Base-by-base conservation (phyloP, 2,797 vertebrate species). In the Buphagus erythrorhynchus region DNA sequence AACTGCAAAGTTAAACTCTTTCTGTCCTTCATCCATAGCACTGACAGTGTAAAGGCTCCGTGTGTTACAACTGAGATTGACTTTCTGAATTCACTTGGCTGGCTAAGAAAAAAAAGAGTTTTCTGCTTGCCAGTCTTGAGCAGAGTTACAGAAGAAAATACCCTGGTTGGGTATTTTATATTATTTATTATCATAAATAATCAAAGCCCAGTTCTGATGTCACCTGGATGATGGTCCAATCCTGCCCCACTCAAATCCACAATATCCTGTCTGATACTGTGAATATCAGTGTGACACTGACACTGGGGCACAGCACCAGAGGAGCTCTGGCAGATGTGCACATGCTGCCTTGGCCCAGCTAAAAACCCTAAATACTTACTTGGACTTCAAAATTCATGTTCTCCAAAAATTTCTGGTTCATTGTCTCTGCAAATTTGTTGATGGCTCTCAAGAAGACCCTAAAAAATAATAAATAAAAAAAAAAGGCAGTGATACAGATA, bases 401-500 rank as follows among this genome's bases (percentile, higher is more conserved):
- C 94, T 99, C 99, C 91, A 99, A 98, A 95, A 99, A 99, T 96
- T 99, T 99, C 86, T 98, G 99, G 96, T 99, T 99, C 99, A 99
- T 99, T 38, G 98, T 99, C 97, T 99, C 99, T 16, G 99, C 99
- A 51, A 99, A 99, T 82, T 99, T 99, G 94, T 99, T 99, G 98
- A 99, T 99, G 68, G 99, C 99, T 97, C 99, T 98, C 95, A 99
- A 98, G 97, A 99, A 99, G 26, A 99, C 99, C 93, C 99, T 99
- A 51, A 46, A 94, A 97, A 85, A 94, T 16, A 69, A 24, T 6
- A 40, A 25, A 48, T 13, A 71, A 57, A 92, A 97, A 81, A 90
- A 16, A 67, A 77, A 68, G 78, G 19, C 55, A 45, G 29, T 17
- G n/a, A n/a, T 6, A 36, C 1, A 49, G 66, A 12, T 26, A 28